Evolutionary conservation across 2,113 vertebrate species (phyloP).

Genomic region (Megalops atlanticus): DNA sequence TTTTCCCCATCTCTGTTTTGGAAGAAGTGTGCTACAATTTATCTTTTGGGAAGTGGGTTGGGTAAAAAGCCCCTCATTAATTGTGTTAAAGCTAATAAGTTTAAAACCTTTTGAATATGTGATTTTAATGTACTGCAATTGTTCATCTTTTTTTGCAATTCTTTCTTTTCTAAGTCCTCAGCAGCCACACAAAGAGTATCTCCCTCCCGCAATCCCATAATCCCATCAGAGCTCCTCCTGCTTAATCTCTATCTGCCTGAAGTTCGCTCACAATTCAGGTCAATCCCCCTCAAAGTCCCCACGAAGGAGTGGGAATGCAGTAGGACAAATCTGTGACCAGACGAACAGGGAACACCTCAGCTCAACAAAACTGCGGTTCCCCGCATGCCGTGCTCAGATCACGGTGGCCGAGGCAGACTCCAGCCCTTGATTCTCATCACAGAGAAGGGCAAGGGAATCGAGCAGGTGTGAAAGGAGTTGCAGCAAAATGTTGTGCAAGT

Average conservation of each 20-base stretch:
- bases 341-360: too few relatives aligned
- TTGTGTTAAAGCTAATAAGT: too few relatives aligned
- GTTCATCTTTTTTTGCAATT: background rate
- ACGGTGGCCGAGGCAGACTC: background rate
- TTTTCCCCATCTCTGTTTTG: too few relatives aligned
- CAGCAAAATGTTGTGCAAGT: background rate
- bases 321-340: background rate
- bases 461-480: background rate
- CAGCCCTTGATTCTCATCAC: background rate
- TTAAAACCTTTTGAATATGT: too few relatives aligned
- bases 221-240: conserved; percentile 71
- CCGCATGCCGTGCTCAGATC: too few relatives aligned
- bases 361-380: too few relatives aligned
- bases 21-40: background rate
- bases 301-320: background rate
- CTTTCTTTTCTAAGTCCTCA: background rate
- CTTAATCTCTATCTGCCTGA: conserved; percentile 71
- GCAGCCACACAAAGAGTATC: conserved; percentile 62
- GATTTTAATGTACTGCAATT: background rate
- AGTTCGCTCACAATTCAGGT: conserved; percentile 67
- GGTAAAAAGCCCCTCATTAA: background rate
- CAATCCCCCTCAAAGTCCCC: conserved; percentile 47
- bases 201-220: conserved; percentile 71
- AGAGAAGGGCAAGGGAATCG: background rate
- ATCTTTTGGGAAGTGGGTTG: background rate